Base-by-base conservation (phyloP, 2,113 vertebrate genomes). In the Piaya cayana region DNA sequence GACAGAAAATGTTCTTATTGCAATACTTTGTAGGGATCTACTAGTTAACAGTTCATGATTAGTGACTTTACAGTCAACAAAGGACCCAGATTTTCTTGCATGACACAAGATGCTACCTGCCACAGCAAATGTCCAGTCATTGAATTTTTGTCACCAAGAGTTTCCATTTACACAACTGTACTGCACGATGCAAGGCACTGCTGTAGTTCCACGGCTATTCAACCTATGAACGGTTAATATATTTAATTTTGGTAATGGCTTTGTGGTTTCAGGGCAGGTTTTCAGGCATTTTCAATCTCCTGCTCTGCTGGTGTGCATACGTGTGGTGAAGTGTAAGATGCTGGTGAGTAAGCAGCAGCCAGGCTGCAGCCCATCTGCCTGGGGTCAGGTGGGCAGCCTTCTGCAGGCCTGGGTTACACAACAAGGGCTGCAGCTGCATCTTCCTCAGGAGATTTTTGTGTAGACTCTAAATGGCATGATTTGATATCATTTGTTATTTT, bases 31-130 rank as follows among this genome's bases (percentile, higher is more conserved):
- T 79, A 88, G 64, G 83, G 64, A 78, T 95, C 78, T 82, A 52
- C 86, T 96, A 92, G 97, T 95, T 96, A 96, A 96, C 95, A 95
- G 89, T 85, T 71, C 60, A 87, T 5, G 25, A 65, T 53, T 88
- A 74, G 79, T 79, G 63, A 60, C 75, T 88, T 84, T 84, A 72
- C 84, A 92, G 80, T 74, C 67, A 85, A 83, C 76, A 87, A 83
- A 90, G 20, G 23, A 52, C 10, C 50, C 17, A 25, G 43, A 7
- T 65, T 30, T 49, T 9, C 21, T 60, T 64, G 65, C 45, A n/a
- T 80, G 18, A 18, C 2, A 1, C 6, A 49, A 29, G 7, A 34
- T 1, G 1, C 15, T 37, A 19, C 52, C 18, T 55, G 30, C 32
- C 16, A 13, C 8, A 37, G n/a, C 14, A 65, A 78, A 70, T 37